Evolutionary conservation across 2,888 invertebrate species (phyloP).

Genomic region (Thera obeliscata): DNA sequence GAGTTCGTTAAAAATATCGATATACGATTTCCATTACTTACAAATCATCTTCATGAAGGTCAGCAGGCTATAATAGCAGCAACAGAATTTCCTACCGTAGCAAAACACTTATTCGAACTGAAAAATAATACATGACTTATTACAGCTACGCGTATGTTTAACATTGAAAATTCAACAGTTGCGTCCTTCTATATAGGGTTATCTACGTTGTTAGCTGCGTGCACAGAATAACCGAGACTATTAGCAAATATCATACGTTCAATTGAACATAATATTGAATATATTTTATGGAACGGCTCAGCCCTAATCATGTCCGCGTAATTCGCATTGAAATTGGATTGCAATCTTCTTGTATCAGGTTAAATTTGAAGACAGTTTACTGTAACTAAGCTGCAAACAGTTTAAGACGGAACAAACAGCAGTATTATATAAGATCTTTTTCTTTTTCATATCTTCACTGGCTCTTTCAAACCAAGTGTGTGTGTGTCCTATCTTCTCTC

Average conservation of each 20-base stretch:
- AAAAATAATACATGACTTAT: slow-evolving; percentile 64
- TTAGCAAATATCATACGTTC: slow-evolving; percentile 76
- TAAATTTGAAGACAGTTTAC: slow-evolving; percentile 31
- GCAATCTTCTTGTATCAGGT: slow-evolving; percentile 21
- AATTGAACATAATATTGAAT: slow-evolving; percentile 63
- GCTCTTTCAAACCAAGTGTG: no score
- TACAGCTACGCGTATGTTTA: slow-evolving; percentile 52
- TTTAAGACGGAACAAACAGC: no score
- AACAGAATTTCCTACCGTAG: background rate
- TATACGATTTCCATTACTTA: no score
- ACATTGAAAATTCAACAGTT: slow-evolving; percentile 55
- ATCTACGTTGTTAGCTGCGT: slow-evolving; percentile 80
- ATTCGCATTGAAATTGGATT: slow-evolving; percentile 33
- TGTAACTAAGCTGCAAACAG: no score
- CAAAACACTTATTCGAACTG: slow-evolving; percentile 55
- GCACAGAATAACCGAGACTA: slow-evolving; percentile 72
- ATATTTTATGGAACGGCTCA: slow-evolving; percentile 44
- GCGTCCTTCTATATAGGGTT: slow-evolving; percentile 64
- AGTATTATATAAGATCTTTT: no score
- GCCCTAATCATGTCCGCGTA: slow-evolving; percentile 40
- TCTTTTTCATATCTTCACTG: no score
- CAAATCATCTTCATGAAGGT: no score
- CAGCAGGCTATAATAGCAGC: no score
- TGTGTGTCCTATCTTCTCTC: no score
- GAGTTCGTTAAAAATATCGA: no score